Evolutionary conservation across 1,140 invertebrate species (phyloP), one percentile per base, ranked within the genome.

Genomic region (Helicorthomorpha holstii): DNA sequence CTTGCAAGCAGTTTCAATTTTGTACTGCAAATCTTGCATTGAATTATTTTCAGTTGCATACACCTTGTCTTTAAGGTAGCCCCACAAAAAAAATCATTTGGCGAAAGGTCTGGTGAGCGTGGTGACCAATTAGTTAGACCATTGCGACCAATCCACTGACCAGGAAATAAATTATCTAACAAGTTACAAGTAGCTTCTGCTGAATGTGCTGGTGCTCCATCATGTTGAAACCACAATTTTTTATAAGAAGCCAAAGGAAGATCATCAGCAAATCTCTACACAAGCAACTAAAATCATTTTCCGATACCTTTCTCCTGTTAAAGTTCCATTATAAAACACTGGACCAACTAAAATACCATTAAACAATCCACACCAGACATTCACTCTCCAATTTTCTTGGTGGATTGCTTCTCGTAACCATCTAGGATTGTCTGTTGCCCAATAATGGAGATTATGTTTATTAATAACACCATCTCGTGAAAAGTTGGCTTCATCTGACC

Each of bases 1-100:
- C 24, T 12, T 7, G 22, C 48, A 49, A 16, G 48, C 25, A 12
- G n/a, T 19, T 38, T 4, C 7, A 7, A 49, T 49, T 27, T 23
- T 24, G 7, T 34, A 10, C 22, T 27, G 48, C 22, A 49, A 21
- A 34, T 49, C 48, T 10, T 26, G 4, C n/a, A 49, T 4, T 26
- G 48, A 16, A 42, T 4, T 49, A 34, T 4, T 48, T 48, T 29
- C 25, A 48, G 47, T 23, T 42, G 12, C 38, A 34, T 54, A 67
- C 42, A 66, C 58, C 50, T 60, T 60, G 41, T 50, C 55, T 57
- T 62, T 69, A 51, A 70, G 51, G 48, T 64, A 61, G 38, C 65
- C 67, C 67, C 64, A 68, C 16, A 62, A 55, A 58, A 66, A 66
- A 61, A 65, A 71, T 61, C 71, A 66, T 23, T 24, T 62, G 64